A percentile compares a stretch with the other conserved stretches of the same genome.
phyloP scores from a whole-genome alignment of 2,797 vertebrate genomes.

The Neosilurus hyrtlii region DNA sequence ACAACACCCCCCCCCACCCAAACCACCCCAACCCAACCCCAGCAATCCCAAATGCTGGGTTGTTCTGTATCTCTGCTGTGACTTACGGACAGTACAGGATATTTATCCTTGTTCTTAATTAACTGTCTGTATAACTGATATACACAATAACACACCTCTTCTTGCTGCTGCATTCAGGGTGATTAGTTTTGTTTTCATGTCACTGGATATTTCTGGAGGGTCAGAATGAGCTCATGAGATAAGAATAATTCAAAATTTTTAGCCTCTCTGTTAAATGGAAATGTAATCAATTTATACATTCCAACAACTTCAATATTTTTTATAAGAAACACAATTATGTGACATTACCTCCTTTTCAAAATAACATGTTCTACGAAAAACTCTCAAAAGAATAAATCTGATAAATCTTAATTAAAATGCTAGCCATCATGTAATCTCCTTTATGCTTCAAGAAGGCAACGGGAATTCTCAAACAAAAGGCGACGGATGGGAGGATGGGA shows the following conservation, averaged over 20 bases:
- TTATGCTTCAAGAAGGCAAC: slow-evolving; percentile 17
- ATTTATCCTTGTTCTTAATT: slow-evolving; percentile 36
- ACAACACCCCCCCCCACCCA: too few relatives aligned
- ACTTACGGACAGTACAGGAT: slow-evolving; percentile 20
- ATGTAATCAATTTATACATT: background rate
- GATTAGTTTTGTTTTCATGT: slow-evolving; percentile 1
- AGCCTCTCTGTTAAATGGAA: background rate
- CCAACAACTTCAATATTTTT: background rate
- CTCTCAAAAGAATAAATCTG: slow-evolving; percentile 32
- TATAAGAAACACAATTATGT: background rate
- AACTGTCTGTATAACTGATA: slow-evolving; percentile 42
- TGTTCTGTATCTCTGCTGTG: slow-evolving; percentile 23
- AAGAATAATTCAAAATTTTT: background rate
- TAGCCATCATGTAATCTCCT: slow-evolving; percentile 26
- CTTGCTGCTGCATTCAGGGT: background rate
- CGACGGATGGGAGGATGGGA: slow-evolving; percentile 13
- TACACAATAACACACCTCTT: slow-evolving; percentile 17
- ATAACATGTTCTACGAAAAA: background rate
- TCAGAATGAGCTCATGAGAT: background rate
- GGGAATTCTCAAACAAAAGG: slow-evolving; percentile 31
- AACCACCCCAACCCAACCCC: slow-evolving; percentile 2
- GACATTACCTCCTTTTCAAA: background rate
- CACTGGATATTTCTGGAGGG: background rate
- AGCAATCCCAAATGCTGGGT: slow-evolving; percentile 4
- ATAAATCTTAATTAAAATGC: slow-evolving; percentile 42